Conservation (phyloP, 1,140 invertebrate species). For the Halesus radiatus region DNA sequence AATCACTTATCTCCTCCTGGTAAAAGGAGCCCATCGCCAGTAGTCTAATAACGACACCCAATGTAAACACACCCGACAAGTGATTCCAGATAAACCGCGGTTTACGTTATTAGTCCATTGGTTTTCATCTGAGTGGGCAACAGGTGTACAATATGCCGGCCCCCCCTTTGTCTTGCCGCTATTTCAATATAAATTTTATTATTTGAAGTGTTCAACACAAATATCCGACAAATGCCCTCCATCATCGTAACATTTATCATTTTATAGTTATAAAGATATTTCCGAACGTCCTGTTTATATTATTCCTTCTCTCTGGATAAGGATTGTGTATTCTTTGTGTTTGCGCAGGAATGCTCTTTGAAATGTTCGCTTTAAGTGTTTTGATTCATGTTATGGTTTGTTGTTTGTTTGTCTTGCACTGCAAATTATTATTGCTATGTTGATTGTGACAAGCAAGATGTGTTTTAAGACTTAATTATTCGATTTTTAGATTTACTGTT, state of each 20-base stretch:
- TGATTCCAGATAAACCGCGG: slow-evolving; percentile 23
- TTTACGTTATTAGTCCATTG: slow-evolving; percentile 34
- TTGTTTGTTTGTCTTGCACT: not conserved
- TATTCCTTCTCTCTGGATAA: slow-evolving; percentile 20
- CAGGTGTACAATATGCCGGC: slow-evolving; percentile 23
- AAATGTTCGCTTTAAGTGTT: slow-evolving; percentile 20
- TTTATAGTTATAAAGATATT: slow-evolving; percentile 44
- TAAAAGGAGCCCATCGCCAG: too few relatives aligned
- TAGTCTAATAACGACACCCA: not conserved
- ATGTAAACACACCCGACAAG: slow-evolving; percentile 26
- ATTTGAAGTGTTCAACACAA: slow-evolving; percentile 39
- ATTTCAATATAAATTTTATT: slow-evolving; percentile 44
- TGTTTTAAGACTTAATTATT: too few relatives aligned
- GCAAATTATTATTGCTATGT: not conserved
- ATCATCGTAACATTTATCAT: slow-evolving; percentile 44
- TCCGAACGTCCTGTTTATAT: slow-evolving; percentile 38
- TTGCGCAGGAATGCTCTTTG: slow-evolving; percentile 29
- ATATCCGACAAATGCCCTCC: slow-evolving; percentile 39
- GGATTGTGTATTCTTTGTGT: slow-evolving; percentile 27
- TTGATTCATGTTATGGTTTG: slow-evolving; percentile 30
- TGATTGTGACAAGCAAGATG: not conserved
- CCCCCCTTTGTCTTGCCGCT: slow-evolving; percentile 37
- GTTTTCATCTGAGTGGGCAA: slow-evolving; percentile 24
- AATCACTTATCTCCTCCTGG: too few relatives aligned
- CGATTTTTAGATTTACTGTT: too few relatives aligned